A percentile compares a stretch with the other conserved stretches of the same genome.
Conservation (phyloP, 2,888 invertebrate species). For the Apotomis turbidana region DNA sequence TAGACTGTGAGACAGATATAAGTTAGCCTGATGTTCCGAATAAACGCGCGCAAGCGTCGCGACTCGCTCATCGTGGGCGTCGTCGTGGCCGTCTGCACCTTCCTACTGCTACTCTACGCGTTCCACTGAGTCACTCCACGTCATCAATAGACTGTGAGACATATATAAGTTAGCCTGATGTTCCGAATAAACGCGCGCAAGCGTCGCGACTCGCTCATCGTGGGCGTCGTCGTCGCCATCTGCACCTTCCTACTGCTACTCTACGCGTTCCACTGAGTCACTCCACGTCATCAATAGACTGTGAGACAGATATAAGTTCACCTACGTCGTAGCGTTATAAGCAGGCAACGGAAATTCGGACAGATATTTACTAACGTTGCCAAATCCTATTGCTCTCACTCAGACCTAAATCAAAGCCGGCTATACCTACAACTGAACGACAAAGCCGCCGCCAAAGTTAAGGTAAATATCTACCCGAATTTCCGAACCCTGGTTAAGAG, state of each 20-base stretch:
- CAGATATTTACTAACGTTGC: too few species aligned
- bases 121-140: conserved; percentile 83
- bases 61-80: conserved; percentile 96
- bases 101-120: conserved; percentile 92
- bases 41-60: conserved; percentile 96
- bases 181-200: conserved; percentile 97
- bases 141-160: not conserved
- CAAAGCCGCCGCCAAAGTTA: too few species aligned
- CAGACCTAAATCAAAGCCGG: too few species aligned
- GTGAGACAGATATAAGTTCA: too few species aligned
- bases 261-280: conserved; percentile 88
- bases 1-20: too few species aligned
- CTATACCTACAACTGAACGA: too few species aligned
- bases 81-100: conserved; percentile 94
- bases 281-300: not conserved
- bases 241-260: conserved; percentile 94
- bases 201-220: conserved; percentile 95
- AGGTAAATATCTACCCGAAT: too few species aligned
- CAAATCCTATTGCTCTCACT: too few species aligned
- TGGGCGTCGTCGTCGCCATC: conserved; percentile 93
- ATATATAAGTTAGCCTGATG: conserved; percentile 85
- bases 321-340: too few species aligned
- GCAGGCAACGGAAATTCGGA: too few species aligned
- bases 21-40: conserved; percentile 92
- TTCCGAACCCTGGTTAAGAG: too few species aligned